These are phyloP conservation scores for Peromyscus melanophrys DNA, from an alignment of 2,797 vertebrate species.

Conservation along the genomic window DNA sequence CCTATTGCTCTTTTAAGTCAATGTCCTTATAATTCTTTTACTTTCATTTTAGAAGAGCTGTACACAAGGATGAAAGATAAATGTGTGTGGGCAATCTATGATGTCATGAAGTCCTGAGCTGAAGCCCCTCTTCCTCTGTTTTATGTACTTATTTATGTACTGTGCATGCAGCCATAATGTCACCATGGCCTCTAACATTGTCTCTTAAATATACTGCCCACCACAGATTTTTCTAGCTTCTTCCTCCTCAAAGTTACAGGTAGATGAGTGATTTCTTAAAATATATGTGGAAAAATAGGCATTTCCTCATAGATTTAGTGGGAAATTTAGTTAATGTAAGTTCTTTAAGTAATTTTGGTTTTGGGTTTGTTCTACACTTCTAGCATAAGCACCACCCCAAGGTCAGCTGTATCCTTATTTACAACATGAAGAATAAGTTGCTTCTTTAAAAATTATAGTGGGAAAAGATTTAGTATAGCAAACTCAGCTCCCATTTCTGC, in stretches of 20 bases:
- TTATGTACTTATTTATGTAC: background rate
- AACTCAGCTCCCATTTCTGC: slow-evolving; percentile 14
- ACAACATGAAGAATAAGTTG: background rate
- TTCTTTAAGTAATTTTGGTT: slow-evolving; percentile 31
- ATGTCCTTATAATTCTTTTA: background rate
- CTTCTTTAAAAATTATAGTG: slow-evolving; percentile 60
- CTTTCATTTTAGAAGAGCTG: background rate
- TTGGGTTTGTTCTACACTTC: background rate
- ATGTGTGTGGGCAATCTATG: background rate
- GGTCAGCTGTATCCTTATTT: background rate
- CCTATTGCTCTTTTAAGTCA: background rate
- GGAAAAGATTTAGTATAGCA: background rate
- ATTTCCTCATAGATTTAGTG: background rate
- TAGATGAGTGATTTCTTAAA: slow-evolving; percentile 30
- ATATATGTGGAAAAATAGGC: background rate
- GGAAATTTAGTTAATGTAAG: background rate
- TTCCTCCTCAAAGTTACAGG: background rate
- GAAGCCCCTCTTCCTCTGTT: background rate
- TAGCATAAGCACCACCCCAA: background rate
- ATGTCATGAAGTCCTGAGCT: background rate
- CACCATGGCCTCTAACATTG: background rate
- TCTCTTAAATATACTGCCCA: background rate
- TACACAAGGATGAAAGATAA: background rate
- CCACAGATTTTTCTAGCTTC: background rate
- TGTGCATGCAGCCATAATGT: too few relatives aligned